These are phyloP conservation scores for Drosophila birchii DNA, from an alignment of 2,888 invertebrate genomes.

Conservation along the genomic window DNA sequence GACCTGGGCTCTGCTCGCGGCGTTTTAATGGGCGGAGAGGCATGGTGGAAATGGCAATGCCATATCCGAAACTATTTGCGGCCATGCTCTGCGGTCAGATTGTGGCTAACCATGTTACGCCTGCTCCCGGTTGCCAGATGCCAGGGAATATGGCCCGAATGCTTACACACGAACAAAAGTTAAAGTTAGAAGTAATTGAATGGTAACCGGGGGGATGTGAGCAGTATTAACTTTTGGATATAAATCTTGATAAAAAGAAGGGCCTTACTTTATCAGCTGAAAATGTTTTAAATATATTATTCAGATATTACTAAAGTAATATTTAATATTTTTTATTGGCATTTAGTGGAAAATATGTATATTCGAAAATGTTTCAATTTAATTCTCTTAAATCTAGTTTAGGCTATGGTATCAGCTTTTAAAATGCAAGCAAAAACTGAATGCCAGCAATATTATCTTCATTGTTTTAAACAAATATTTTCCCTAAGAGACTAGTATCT, in stretches of 20 bases:
- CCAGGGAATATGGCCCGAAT: conserved; percentile 6
- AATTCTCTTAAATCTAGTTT: not conserved
- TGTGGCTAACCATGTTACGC: conserved; percentile 63
- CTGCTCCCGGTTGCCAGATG: conserved; percentile 51
- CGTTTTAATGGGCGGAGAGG: conserved; percentile 15
- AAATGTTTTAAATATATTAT: not conserved
- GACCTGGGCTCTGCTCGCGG: conserved; percentile 1
- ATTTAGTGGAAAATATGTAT: not conserved
- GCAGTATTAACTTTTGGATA: not conserved
- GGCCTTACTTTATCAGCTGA: not conserved
- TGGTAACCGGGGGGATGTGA: not conserved
- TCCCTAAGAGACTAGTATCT: not conserved
- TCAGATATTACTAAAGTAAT: not conserved
- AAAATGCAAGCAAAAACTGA: not conserved
- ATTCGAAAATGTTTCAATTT: not conserved
- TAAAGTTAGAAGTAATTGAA: not conserved
- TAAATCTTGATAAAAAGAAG: not conserved
- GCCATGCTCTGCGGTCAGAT: conserved; percentile 70
- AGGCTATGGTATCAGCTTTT: not conserved
- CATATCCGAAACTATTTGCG: conserved; percentile 74
- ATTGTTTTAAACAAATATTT: too few species aligned
- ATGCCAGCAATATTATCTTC: not conserved
- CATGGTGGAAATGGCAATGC: conserved; percentile 39
- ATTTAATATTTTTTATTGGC: not conserved
- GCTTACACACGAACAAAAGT: conserved; percentile 15